A percentile compares a stretch with the other conserved stretches of the same genome.
Conservation (phyloP, 2,797 vertebrate species). For the Catharus ustulatus region DNA sequence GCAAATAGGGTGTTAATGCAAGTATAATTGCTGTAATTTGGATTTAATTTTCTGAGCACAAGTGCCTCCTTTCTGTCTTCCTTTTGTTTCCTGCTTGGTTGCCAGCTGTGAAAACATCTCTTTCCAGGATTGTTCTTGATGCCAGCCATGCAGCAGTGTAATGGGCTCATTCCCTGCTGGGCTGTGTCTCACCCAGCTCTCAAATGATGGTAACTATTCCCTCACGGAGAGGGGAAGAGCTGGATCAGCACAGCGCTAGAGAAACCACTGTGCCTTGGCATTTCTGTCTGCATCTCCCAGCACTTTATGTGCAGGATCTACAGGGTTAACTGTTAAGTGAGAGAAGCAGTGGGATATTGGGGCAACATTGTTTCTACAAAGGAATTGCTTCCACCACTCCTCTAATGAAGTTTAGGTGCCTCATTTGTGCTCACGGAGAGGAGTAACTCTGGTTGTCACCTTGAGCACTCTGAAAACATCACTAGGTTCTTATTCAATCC, state of each 20-base stretch:
- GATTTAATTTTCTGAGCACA: conserved; percentile 38
- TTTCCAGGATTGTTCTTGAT: background rate
- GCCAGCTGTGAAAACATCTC: conserved; percentile 20
- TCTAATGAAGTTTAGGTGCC: background rate
- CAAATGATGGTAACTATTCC: background rate
- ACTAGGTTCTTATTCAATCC: background rate
- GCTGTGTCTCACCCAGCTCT: background rate
- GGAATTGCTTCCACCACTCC: background rate
- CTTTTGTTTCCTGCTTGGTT: conserved; percentile 22
- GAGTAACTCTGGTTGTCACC: background rate
- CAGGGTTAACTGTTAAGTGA: background rate
- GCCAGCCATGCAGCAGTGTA: background rate
- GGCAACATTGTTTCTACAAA: background rate
- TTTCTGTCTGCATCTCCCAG: background rate
- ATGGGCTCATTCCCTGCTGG: background rate
- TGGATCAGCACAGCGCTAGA: background rate
- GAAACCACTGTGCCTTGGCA: background rate
- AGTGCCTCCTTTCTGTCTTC: conserved; percentile 23
- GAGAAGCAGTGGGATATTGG: background rate
- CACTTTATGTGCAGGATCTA: background rate
- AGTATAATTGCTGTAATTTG: conserved; percentile 25
- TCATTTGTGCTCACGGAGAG: background rate
- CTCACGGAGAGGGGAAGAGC: background rate
- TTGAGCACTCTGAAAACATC: background rate
- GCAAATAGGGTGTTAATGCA: conserved; percentile 16